A percentile compares a stretch with the other conserved stretches of the same genome.
Evolutionary conservation across 2,888 invertebrate species (phyloP).

Genomic region (Tachina fera): DNA sequence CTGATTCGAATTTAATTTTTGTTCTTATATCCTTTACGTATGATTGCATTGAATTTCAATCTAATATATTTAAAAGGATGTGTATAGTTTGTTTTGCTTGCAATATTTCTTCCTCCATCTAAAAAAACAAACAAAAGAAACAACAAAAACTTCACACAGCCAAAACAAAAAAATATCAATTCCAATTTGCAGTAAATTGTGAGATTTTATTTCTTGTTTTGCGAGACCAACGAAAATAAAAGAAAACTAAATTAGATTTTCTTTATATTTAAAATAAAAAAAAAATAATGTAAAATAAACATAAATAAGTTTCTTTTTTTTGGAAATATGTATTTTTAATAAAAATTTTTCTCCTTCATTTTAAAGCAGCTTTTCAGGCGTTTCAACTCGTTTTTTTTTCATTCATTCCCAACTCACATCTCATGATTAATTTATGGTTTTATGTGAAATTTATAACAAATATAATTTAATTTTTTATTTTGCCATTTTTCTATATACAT

Average conservation of each 20-base stretch:
- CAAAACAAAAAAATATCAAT: conserved; percentile 74
- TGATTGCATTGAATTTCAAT: conserved; percentile 41
- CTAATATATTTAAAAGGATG: conserved; percentile 67
- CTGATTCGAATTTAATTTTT: conserved; percentile 5
- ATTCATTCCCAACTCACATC: neutral
- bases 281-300: conserved; percentile 18
- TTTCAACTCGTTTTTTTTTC: conserved; percentile 26
- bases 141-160: conserved; percentile 30
- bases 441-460: conserved; percentile 59
- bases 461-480: conserved; percentile 34
- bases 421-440: conserved; percentile 65
- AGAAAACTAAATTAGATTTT: conserved; percentile 38
- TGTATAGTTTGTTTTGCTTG: conserved; percentile 54
- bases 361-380: conserved; percentile 47
- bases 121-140: neutral
- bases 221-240: conserved; percentile 27
- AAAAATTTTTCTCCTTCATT: conserved; percentile 4
- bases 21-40: conserved; percentile 7
- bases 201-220: conserved; percentile 78
- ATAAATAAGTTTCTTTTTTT: conserved; percentile 6
- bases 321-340: conserved; percentile 38
- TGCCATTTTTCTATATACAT: neutral
- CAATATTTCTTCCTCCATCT: neutral
- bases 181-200: conserved; percentile 82
- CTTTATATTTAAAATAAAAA: conserved; percentile 25